Conservation (phyloP, 2,888 invertebrate genomes). For the Piscicola geometra region DNA sequence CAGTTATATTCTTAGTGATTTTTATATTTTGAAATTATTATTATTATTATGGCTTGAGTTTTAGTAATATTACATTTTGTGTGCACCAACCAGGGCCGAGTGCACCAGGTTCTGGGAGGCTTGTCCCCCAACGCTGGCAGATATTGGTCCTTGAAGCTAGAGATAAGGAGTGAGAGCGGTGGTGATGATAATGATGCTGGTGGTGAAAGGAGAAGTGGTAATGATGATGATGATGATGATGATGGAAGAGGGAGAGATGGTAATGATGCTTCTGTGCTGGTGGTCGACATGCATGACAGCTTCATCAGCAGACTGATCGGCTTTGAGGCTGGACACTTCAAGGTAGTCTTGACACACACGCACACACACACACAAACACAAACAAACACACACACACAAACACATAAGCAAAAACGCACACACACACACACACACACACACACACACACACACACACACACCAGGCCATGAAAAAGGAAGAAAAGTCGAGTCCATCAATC, state of each 20-base stretch:
- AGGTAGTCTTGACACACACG: constrained; percentile 33
- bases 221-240: constrained; percentile 14
- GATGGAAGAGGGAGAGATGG: neutral
- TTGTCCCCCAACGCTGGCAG: constrained; percentile 44
- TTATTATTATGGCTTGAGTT: too few species aligned
- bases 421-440: too few species aligned
- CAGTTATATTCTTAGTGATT: too few species aligned
- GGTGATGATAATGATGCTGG: constrained; percentile 17
- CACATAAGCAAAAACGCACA: too few species aligned
- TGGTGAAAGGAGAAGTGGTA: constrained; percentile 43
- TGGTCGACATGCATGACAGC: neutral
- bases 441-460: too few species aligned
- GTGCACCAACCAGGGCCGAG: constrained; percentile 3
- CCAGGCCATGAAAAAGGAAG: constrained; percentile 28
- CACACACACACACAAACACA: too few species aligned
- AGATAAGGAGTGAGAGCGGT: constrained; percentile 51
- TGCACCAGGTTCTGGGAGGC: neutral
- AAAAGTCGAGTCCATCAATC: constrained; percentile 28
- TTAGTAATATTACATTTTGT: too few species aligned
- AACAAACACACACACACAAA: too few species aligned
- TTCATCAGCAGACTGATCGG: constrained; percentile 38
- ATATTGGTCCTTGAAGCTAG: constrained; percentile 55
- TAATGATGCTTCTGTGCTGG: constrained; percentile 52
- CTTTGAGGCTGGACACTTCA: constrained; percentile 37
- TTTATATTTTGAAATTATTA: too few species aligned